Percentiles rank a stretch among this genome's conserved stretches.
Conservation (phyloP, 2,888 invertebrate genomes). For the Theodoxus fluviatilis region DNA sequence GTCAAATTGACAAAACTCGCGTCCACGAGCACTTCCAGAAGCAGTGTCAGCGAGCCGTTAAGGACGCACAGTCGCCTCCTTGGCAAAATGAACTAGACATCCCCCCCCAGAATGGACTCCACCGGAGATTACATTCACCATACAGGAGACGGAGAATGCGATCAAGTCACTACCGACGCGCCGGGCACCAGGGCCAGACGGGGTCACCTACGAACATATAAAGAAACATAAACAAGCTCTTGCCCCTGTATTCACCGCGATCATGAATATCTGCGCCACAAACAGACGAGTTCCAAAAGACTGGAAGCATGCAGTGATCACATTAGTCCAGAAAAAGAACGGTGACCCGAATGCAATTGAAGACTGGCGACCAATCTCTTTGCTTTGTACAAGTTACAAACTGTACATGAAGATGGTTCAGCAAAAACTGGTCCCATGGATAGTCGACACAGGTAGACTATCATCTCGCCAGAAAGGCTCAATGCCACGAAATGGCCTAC, state of each 20-base stretch:
- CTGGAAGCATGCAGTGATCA: neutral
- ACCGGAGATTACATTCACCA: too few species aligned
- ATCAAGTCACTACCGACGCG: too few species aligned
- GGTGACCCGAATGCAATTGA: neutral
- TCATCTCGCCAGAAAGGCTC: neutral
- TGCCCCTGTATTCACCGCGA: neutral
- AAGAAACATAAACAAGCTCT: too few species aligned
- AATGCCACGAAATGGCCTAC: neutral
- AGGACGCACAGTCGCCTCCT: too few species aligned
- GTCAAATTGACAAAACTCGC: too few species aligned
- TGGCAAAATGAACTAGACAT: too few species aligned
- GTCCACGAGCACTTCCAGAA: too few species aligned
- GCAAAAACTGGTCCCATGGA: neutral
- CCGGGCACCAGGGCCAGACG: too few species aligned
- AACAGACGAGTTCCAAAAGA: neutral
- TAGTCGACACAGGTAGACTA: neutral
- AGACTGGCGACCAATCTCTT: conserved; percentile 9
- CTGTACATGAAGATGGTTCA: conserved; percentile 9
- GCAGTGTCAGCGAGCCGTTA: too few species aligned
- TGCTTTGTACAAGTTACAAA: neutral
- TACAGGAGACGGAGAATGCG: too few species aligned
- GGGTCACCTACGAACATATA: too few species aligned
- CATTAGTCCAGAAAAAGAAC: neutral
- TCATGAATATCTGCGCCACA: neutral
- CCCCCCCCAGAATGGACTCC: too few species aligned